These are phyloP conservation scores for Mus spicilegus DNA, from an alignment of 2,113 vertebrate genomes.

Conservation along the genomic window DNA sequence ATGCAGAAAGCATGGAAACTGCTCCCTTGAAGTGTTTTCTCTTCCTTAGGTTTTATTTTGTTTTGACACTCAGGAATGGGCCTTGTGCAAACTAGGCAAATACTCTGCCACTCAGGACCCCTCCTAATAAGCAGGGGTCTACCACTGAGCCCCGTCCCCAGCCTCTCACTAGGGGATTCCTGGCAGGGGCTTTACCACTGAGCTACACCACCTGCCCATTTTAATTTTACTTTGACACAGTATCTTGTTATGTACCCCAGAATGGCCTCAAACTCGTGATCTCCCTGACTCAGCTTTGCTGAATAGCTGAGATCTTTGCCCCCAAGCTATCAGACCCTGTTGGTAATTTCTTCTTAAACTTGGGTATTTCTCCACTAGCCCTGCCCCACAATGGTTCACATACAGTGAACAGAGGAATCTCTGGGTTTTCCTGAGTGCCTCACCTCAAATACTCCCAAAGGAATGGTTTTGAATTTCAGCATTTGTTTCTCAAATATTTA, in stretches of 20 bases:
- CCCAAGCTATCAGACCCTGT: neutral
- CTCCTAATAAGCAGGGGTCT: neutral
- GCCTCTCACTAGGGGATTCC: neutral
- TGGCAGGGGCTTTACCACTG: neutral
- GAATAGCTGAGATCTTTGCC: neutral
- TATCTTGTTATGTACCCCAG: neutral
- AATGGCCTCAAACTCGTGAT: neutral
- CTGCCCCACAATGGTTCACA: neutral
- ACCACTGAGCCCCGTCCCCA: neutral
- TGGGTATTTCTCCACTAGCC: no score
- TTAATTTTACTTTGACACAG: neutral
- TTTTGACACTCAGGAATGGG: neutral
- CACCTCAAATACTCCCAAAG: neutral
- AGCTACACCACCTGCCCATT: neutral
- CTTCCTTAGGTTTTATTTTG: neutral
- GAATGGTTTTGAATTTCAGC: neutral
- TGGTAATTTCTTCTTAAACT: neutral
- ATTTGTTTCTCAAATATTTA: neutral
- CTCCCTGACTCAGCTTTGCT: neutral
- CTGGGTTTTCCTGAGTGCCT: neutral
- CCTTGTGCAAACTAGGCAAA: neutral
- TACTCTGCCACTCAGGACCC: no score
- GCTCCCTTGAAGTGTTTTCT: neutral
- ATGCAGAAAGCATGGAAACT: neutral
- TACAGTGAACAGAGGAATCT: neutral